phyloP scores from a whole-genome alignment of 2,797 vertebrate genomes.

The Lagodon rhomboides region DNA sequence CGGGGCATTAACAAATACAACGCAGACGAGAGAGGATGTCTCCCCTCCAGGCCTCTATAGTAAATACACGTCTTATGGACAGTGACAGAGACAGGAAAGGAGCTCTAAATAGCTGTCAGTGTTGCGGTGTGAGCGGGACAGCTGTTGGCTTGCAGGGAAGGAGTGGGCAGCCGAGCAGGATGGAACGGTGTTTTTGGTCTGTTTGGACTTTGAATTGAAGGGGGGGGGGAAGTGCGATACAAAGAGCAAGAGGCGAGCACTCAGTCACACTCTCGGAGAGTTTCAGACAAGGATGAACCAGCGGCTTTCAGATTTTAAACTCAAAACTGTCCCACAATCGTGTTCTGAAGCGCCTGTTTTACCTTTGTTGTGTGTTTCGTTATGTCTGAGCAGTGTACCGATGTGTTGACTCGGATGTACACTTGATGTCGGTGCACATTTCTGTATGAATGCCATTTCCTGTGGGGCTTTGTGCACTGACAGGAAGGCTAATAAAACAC shows the following conservation, averaged over 20 bases:
- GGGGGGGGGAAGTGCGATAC: conserved; percentile 59
- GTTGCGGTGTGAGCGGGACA: conserved; percentile 57
- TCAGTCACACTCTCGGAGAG: conserved; percentile 4
- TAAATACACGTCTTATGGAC: conserved; percentile 60
- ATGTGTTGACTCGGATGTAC: not conserved
- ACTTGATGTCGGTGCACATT: conserved; percentile 49
- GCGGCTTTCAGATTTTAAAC: conserved; percentile 2
- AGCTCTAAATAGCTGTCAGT: conserved; percentile 72
- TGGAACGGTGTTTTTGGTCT: conserved; percentile 69
- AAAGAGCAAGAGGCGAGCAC: conserved; percentile 38
- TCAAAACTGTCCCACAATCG: not conserved
- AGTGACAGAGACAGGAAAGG: conserved; percentile 71
- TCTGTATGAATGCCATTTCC: conserved; percentile 78
- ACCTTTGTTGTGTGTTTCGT: not conserved
- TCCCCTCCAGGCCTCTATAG: conserved; percentile 46
- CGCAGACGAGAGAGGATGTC: conserved; percentile 57
- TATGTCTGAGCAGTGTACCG: not conserved
- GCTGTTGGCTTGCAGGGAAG: conserved; percentile 75
- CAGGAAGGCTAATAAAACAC: conserved; percentile 85
- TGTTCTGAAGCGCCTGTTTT: not conserved
- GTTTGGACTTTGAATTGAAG: conserved; percentile 63
- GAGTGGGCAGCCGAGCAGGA: conserved; percentile 76
- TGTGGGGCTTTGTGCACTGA: conserved; percentile 78
- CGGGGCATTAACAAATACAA: conserved; percentile 49
- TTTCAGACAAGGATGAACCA: conserved; percentile 5